Percentiles rank a stretch among this genome's conserved stretches.
Conservation (phyloP, 1,140 invertebrate genomes). For the Hyles euphorbiae region DNA sequence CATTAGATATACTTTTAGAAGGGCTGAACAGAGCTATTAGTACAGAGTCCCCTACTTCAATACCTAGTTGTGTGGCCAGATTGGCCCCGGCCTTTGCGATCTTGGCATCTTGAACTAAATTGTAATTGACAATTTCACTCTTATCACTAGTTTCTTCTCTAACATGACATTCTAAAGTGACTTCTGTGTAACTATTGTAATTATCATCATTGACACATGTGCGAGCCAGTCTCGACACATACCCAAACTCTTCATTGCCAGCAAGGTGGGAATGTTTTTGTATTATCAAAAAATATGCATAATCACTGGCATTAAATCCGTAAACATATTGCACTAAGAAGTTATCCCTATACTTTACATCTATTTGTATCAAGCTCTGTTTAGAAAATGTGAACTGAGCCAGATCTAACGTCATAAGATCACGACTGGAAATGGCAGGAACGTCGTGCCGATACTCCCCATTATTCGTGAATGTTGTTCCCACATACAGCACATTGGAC, state of each 20-base stretch:
- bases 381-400: slow-evolving; percentile 91
- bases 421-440: slow-evolving; percentile 92
- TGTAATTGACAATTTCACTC: slow-evolving; percentile 81
- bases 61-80: slow-evolving; percentile 86
- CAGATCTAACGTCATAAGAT: slow-evolving; percentile 85
- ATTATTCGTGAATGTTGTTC: slow-evolving; percentile 94
- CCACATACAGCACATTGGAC: slow-evolving; percentile 93
- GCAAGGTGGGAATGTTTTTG: slow-evolving; percentile 94
- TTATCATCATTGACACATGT: slow-evolving; percentile 96
- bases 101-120: slow-evolving; percentile 94
- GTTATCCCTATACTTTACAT: slow-evolving; percentile 95
- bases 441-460: slow-evolving; percentile 96
- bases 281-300: slow-evolving; percentile 96
- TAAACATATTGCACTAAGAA: slow-evolving; percentile 96
- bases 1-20: slow-evolving; percentile 87
- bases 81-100: slow-evolving; percentile 87
- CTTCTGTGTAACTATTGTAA: slow-evolving; percentile 96
- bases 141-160: slow-evolving; percentile 64
- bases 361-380: slow-evolving; percentile 91
- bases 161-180: slow-evolving; percentile 90
- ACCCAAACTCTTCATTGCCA: slow-evolving; percentile 91
- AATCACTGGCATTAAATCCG: slow-evolving; percentile 95
- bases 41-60: slow-evolving; percentile 85
- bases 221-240: slow-evolving; percentile 91
- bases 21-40: slow-evolving; percentile 91